Base-by-base conservation (phyloP, 2,113 vertebrate species). In the Hiodon tergisus region DNA sequence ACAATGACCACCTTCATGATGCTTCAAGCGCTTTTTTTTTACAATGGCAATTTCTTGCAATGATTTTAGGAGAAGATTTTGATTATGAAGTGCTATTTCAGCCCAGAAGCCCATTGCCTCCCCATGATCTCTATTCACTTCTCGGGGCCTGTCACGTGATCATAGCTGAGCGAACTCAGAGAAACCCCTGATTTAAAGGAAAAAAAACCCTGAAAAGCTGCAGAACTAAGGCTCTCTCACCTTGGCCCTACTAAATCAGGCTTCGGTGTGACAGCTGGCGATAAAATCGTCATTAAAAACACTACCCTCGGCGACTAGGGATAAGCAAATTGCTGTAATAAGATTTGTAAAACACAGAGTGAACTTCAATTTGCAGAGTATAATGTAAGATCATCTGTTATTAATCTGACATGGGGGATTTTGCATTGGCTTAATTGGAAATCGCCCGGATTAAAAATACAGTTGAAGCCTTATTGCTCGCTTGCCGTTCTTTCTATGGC, bases 291-390 rank as follows among this genome's bases (percentile, higher is more conserved):
- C 62, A 73, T 79, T 73, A 77, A 71, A 81, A 81, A 71, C 72
- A 62, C 66, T 73, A 72, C 76, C 74, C 82, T 80, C 81, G 77
- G 63, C 68, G 82, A 84, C 77, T 74, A 52, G 66, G 74, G 77
- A 77, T 79, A 82, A 85, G 73, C 62, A 77, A 72, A 81, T 79
- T 81, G 79, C 78, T 78, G 71, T 79, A 86, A 84, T 84, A 81
- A 81, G 83, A 80, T 51, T 74, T 77, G 68, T 83, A 85, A 78
- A 83, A 83, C 78, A 76, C 57, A 77, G 31, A 72, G 76, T 80
- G 71, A 80, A 78, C 68, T 81, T 71, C 79, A 80, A 82, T 85
- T 86, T 79, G 66, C 47, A 82, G 77, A 8, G 76, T 69, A 71
- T 17, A 79, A 82, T 78, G 77, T 80, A 73, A 60, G 59, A 77